Evolutionary conservation across 2,888 invertebrate genomes (phyloP).

Genomic region (Rosalia funebris): DNA sequence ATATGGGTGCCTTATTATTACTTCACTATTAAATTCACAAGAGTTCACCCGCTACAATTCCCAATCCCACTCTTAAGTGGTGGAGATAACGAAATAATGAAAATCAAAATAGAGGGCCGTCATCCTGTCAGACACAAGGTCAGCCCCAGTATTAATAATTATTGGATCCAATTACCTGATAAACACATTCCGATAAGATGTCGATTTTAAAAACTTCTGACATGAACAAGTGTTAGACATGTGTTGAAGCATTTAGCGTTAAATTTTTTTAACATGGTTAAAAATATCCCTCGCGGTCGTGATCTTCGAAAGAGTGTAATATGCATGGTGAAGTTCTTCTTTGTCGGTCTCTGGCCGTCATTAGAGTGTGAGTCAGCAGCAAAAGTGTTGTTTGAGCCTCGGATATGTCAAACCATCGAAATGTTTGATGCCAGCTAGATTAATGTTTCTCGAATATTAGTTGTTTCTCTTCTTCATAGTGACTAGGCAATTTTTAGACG

Average conservation of each 20-base stretch:
- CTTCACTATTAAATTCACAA: slow-evolving; percentile 11
- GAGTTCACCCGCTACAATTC: slow-evolving; percentile 14
- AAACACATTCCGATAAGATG: slow-evolving; percentile 51
- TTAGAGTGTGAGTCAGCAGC: slow-evolving; percentile 48
- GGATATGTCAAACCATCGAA: slow-evolving; percentile 49
- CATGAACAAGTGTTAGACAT: slow-evolving; percentile 41
- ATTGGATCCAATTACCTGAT: slow-evolving; percentile 53
- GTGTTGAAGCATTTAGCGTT: slow-evolving; percentile 42
- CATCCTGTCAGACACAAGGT: slow-evolving; percentile 44
- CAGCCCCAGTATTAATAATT: slow-evolving; percentile 48
- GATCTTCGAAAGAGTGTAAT: slow-evolving; percentile 49
- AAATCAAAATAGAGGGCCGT: slow-evolving; percentile 41
- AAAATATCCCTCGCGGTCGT: slow-evolving; percentile 39
- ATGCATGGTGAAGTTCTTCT: slow-evolving; percentile 46
- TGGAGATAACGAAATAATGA: slow-evolving; percentile 27
- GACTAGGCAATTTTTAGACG: slow-evolving; percentile 52
- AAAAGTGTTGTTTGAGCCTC: slow-evolving; percentile 43
- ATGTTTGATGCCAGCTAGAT: slow-evolving; percentile 62
- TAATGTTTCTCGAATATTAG: slow-evolving; percentile 63
- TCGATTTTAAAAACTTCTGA: slow-evolving; percentile 44
- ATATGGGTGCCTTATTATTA: no score
- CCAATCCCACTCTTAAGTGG: slow-evolving; percentile 16
- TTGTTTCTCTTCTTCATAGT: slow-evolving; percentile 52
- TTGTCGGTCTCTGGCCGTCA: slow-evolving; percentile 46
- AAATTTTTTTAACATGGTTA: slow-evolving; percentile 35